phyloP scores from a whole-genome alignment of 2,888 invertebrate genomes.

The Phoenoteleia sp. region DNA sequence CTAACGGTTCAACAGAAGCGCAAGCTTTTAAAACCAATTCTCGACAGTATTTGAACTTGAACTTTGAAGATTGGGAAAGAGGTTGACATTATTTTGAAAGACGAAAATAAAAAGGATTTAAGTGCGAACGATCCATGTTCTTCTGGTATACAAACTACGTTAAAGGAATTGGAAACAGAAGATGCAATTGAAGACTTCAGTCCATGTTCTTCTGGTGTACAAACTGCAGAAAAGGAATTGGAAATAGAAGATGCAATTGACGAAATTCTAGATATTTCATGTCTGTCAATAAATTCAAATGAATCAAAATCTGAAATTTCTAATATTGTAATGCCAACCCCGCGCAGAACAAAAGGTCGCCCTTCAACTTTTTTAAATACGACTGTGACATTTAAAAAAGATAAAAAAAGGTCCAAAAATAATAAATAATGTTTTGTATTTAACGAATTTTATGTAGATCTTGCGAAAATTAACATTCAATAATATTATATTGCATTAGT shows the following conservation, averaged over 20 bases:
- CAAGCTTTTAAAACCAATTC: not conserved
- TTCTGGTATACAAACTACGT: not conserved
- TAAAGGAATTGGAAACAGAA: not conserved
- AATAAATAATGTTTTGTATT: too few relatives aligned
- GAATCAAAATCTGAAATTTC: not conserved
- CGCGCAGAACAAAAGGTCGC: conserved; percentile 13
- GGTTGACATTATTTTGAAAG: not conserved
- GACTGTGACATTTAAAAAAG: too few relatives aligned
- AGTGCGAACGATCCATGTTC: too few relatives aligned
- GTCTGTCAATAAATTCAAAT: not conserved
- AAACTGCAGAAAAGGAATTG: not conserved
- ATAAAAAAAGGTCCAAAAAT: too few relatives aligned
- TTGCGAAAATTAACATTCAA: too few relatives aligned
- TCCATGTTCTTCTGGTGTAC: too few relatives aligned
- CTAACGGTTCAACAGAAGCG: not conserved
- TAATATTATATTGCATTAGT: too few relatives aligned
- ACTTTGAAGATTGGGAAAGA: not conserved
- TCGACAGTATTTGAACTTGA: not conserved
- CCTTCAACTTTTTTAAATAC: conserved; percentile 1
- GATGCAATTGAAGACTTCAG: not conserved
- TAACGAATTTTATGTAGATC: too few relatives aligned
- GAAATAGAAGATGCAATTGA: not conserved
- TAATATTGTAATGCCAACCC: conserved; percentile 5
- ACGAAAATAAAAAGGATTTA: not conserved
- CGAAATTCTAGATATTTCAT: conserved; percentile 19